Evolutionary conservation across 2,888 invertebrate genomes (phyloP).

Genomic region (Doris montereyensis): DNA sequence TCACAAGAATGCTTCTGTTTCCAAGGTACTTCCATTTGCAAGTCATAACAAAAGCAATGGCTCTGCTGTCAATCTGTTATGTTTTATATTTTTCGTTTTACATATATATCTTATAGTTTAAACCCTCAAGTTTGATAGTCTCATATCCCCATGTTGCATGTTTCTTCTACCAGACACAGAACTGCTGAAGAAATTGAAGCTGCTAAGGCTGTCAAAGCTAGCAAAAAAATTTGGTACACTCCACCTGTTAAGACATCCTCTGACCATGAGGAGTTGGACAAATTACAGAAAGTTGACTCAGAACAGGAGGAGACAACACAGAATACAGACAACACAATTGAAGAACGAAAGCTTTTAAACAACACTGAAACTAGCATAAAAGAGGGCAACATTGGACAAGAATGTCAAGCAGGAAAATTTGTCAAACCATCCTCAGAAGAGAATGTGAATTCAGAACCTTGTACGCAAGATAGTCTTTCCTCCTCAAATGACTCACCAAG

Average conservation of each 20-base stretch:
- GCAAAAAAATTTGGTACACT: conserved; percentile 3
- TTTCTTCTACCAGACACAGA: conserved; percentile 32
- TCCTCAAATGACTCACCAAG: no score
- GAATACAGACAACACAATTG: background rate
- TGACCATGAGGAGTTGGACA: conserved; percentile 3
- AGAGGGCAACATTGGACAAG: conserved; percentile 9
- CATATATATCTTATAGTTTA: background rate
- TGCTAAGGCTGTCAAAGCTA: conserved; percentile 12
- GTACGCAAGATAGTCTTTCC: no score
- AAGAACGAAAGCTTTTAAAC: background rate
- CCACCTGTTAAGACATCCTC: conserved; percentile 10
- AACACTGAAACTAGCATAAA: background rate
- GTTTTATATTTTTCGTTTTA: conserved; percentile 21
- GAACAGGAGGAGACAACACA: no score
- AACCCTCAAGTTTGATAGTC: background rate
- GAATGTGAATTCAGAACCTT: no score
- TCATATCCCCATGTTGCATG: background rate
- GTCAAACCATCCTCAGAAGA: conserved; percentile 31
- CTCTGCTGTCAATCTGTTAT: no score
- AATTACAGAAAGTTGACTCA: no score
- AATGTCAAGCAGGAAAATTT: background rate
- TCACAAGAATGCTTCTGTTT: no score
- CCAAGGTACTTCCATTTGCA: no score
- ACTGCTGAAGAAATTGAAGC: conserved; percentile 35
- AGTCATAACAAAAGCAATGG: no score